Evolutionary conservation across 2,797 vertebrate species (phyloP).

Genomic region (Numenius phaeopus): DNA sequence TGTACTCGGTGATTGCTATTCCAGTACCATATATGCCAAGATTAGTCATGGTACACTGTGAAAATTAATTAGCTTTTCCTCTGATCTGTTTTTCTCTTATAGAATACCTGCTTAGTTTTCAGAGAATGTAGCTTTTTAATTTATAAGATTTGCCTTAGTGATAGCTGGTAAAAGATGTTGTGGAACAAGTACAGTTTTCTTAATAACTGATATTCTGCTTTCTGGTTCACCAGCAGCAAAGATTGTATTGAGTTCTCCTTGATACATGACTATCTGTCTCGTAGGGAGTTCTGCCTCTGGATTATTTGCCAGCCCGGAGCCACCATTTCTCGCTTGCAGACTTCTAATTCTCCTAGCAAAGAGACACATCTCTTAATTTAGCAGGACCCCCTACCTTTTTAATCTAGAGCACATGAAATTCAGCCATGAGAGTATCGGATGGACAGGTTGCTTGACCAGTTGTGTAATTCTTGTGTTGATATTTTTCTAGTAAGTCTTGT

Average conservation of each 20-base stretch:
- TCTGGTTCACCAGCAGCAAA: slow-evolving; percentile 5
- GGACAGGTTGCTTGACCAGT: not conserved
- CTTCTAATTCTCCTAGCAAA: not conserved
- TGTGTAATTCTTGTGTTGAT: not conserved
- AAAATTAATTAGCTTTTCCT: slow-evolving; percentile 70
- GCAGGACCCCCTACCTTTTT: not conserved
- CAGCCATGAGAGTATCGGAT: not conserved
- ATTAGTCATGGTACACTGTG: slow-evolving; percentile 57
- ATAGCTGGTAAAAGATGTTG: not conserved
- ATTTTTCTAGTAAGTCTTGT: not conserved
- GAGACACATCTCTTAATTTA: not conserved
- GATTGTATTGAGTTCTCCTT: not conserved
- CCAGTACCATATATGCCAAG: slow-evolving; percentile 64
- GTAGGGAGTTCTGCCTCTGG: not conserved
- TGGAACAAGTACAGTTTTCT: not conserved
- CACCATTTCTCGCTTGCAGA: not conserved
- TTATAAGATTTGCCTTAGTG: not conserved
- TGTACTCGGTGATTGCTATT: slow-evolving; percentile 45
- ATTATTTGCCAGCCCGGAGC: not conserved
- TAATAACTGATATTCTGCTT: not conserved
- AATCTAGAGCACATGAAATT: not conserved
- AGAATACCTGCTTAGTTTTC: slow-evolving; percentile 31
- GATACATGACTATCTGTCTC: not conserved
- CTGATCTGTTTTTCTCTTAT: slow-evolving; percentile 36
- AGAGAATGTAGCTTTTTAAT: not conserved